A percentile compares a stretch with the other conserved stretches of the same genome.
Conservation (phyloP, 2,888 invertebrate genomes). For the Lordiphosa andalusiaca region DNA sequence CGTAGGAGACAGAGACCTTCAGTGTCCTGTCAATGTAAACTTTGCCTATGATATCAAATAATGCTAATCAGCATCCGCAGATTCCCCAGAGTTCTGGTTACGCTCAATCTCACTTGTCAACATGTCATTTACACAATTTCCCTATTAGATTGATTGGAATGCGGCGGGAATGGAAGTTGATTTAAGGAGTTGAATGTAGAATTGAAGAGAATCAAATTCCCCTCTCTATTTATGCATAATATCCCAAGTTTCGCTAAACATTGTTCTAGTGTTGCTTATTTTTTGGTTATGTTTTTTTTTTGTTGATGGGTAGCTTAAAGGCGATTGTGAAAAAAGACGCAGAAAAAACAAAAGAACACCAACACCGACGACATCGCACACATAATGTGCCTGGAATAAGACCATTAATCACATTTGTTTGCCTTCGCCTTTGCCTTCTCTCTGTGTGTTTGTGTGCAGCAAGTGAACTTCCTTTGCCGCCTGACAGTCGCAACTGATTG, state of each 20-base stretch:
- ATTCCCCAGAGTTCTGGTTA: constrained; percentile 36
- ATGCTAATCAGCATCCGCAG: constrained; percentile 50
- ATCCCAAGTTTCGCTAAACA: too few species aligned
- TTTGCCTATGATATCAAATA: neutral
- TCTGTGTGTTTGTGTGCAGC: constrained; percentile 67
- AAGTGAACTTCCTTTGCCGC: constrained; percentile 79
- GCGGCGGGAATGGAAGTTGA: neutral
- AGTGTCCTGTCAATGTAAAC: too few species aligned
- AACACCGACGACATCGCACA: constrained; percentile 42
- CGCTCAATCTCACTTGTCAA: constrained; percentile 77
- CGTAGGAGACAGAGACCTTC: too few species aligned
- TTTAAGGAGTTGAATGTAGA: neutral
- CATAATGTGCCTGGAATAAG: constrained; percentile 77
- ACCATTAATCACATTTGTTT: constrained; percentile 79
- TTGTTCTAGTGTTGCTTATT: constrained; percentile 20
- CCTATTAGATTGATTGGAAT: constrained; percentile 52
- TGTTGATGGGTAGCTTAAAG: constrained; percentile 64
- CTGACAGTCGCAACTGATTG: constrained; percentile 80
- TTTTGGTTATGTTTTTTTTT: constrained; percentile 2
- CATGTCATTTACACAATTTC: constrained; percentile 77
- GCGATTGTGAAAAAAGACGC: constrained; percentile 11
- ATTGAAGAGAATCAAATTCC: too few species aligned
- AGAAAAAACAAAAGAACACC: constrained; percentile 41
- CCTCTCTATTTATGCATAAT: too few species aligned
- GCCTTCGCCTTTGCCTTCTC: constrained; percentile 19